Evolutionary conservation across 2,113 vertebrate genomes (phyloP).

Genomic region (Balaenoptera acutorostrata): DNA sequence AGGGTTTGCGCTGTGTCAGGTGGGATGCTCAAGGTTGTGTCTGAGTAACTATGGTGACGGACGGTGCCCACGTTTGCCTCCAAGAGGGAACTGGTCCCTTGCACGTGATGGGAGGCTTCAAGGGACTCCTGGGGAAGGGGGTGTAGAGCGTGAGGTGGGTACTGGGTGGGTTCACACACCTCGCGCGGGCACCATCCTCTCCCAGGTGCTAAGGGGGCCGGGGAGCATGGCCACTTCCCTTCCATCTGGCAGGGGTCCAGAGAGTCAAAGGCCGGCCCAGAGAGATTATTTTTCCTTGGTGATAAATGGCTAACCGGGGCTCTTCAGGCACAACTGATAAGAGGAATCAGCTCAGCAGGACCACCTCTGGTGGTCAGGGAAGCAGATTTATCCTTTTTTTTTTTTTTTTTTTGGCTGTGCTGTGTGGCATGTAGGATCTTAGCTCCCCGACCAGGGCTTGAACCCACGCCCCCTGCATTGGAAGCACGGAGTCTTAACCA

Average conservation of each 20-base stretch:
- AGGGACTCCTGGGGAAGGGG: neutral
- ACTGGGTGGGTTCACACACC: too few species aligned
- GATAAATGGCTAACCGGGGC: neutral
- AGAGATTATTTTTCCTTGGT: neutral
- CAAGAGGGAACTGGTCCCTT: neutral
- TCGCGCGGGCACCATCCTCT: fast-evolving
- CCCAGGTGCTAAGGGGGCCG: too few species aligned
- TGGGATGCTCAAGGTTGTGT: neutral
- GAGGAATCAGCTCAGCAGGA: neutral
- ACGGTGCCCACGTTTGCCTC: neutral
- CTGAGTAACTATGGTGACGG: neutral
- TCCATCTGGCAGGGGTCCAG: neutral
- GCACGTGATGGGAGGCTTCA: neutral
- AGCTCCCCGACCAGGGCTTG: too few species aligned
- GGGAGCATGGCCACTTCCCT: neutral
- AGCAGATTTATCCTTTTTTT: neutral
- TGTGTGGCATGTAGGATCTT: too few species aligned
- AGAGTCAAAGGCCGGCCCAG: too few species aligned
- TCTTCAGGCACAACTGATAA: neutral
- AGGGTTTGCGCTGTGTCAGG: neutral
- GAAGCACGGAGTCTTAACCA: too few species aligned
- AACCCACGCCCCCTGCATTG: too few species aligned
- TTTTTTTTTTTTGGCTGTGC: too few species aligned
- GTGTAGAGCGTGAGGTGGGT: neutral
- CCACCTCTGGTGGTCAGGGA: neutral